Evolutionary conservation across 2,888 invertebrate genomes (phyloP).

Genomic region (Eupeodes latifasciatus): DNA sequence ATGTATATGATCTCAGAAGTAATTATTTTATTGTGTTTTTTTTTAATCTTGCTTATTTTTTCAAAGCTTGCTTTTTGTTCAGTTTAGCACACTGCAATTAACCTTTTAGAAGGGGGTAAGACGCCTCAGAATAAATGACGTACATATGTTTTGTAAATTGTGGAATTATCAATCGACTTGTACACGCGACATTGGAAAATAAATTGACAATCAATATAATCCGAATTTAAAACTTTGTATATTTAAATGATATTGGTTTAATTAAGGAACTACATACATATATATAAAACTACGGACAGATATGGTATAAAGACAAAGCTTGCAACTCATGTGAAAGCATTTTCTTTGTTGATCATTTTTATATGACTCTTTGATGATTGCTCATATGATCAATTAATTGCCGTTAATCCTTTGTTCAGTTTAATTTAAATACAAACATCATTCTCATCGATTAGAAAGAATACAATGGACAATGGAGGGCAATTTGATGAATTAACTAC

Average conservation of each 20-base stretch:
- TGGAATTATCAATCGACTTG: not conserved
- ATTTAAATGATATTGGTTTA: no score
- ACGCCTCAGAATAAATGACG: not conserved
- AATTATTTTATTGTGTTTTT: not conserved
- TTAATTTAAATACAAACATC: not conserved
- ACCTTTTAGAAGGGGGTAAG: not conserved
- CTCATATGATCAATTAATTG: not conserved
- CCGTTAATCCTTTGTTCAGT: not conserved
- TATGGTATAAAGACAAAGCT: not conserved
- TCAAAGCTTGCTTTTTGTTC: not conserved
- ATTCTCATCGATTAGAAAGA: no score
- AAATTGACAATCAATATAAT: conserved; percentile 10
- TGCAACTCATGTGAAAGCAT: not conserved
- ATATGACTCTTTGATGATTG: not conserved
- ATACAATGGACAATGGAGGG: no score
- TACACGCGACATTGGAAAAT: not conserved
- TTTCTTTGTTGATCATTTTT: conserved; percentile 12
- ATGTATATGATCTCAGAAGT: conserved; percentile 11
- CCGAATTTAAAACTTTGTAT: not conserved
- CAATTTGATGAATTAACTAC: no score
- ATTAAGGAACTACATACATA: no score
- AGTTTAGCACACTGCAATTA: not conserved
- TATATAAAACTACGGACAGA: not conserved
- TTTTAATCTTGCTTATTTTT: not conserved
- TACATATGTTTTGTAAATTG: no score